Evolutionary conservation across 2,797 vertebrate species (phyloP).

Genomic region (Eulemur mongoz): DNA sequence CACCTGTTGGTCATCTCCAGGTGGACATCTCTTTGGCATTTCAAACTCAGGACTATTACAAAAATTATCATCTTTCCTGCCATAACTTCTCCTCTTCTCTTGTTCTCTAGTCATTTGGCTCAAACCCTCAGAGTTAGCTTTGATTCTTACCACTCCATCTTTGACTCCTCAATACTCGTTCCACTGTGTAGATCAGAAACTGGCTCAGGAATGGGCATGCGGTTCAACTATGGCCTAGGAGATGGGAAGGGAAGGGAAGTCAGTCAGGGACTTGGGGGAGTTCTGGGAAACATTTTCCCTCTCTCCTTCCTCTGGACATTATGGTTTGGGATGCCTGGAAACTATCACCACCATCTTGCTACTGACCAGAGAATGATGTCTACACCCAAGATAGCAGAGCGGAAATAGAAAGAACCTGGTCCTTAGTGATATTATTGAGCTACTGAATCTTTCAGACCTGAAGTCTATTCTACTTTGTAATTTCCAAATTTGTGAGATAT

Average conservation of each 20-base stretch:
- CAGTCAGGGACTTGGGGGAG: neutral
- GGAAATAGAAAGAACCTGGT: conserved; percentile 7
- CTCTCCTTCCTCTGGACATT: neutral
- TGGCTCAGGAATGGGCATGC: neutral
- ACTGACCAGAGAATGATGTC: neutral
- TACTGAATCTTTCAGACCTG: neutral
- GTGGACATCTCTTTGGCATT: neutral
- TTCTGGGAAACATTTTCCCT: neutral
- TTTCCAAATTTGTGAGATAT: neutral
- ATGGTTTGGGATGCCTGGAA: neutral
- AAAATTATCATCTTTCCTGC: neutral
- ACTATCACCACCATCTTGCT: neutral
- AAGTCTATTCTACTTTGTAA: neutral
- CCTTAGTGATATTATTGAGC: neutral
- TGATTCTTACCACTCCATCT: neutral
- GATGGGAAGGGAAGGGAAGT: neutral
- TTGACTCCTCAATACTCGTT: neutral
- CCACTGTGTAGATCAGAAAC: neutral
- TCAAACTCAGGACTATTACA: neutral
- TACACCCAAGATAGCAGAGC: neutral
- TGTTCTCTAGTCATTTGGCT: neutral
- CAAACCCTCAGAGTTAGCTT: neutral
- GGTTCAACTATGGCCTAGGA: neutral
- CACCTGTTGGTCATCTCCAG: neutral
- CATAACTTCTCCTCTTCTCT: neutral